Percentiles rank a stretch among this genome's conserved stretches.
These are phyloP conservation scores for Manis javanica DNA, from an alignment of 2,797 vertebrate genomes.

Conservation along the genomic window DNA sequence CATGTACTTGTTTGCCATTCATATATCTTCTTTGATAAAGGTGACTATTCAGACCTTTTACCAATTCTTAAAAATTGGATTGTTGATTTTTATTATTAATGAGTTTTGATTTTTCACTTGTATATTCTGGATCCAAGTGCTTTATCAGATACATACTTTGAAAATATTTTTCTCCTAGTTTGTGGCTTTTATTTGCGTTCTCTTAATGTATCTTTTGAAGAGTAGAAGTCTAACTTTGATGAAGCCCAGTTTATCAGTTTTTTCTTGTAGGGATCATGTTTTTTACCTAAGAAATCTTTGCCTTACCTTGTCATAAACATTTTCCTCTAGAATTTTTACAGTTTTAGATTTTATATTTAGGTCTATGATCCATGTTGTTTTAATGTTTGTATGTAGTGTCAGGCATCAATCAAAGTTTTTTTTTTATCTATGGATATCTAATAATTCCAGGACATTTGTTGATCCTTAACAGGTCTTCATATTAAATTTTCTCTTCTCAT, in stretches of 20 bases:
- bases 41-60: constrained; percentile 2
- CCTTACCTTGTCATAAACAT: neutral
- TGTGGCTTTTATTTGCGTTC: neutral
- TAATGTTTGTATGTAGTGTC: neutral
- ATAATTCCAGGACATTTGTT: neutral
- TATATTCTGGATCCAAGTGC: neutral
- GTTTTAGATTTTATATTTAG: neutral
- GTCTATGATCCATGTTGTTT: neutral
- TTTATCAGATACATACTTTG: neutral
- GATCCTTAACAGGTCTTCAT: neutral
- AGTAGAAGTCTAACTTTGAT: neutral
- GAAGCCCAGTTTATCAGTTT: neutral
- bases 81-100: neutral
- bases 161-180: neutral
- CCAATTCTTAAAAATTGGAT: neutral
- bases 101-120: constrained; percentile 4
- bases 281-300: constrained; percentile 20
- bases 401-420: neutral
- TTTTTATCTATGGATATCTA: neutral
- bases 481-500: constrained; percentile 9
- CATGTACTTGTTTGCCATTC: neutral
- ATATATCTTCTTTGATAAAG: neutral
- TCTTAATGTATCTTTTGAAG: neutral
- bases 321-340: neutral
- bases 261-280: neutral